These are phyloP conservation scores for Mohoua ochrocephala DNA, from an alignment of 2,113 vertebrate genomes.

Conservation along the genomic window DNA sequence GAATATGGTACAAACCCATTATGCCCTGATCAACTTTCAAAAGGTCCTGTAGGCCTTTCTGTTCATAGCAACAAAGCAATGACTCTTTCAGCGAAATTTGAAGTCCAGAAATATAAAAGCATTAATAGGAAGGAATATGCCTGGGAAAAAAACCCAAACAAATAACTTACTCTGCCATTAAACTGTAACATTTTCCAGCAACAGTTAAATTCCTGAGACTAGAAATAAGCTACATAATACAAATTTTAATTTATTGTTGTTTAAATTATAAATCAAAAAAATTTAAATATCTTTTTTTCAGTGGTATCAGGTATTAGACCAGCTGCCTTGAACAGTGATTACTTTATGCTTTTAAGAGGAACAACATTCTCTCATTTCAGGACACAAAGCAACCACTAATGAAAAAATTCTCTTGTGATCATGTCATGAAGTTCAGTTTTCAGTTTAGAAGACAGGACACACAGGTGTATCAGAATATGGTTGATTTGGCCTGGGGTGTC, in stretches of 20 bases:
- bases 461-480: fast-evolving
- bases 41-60: background rate
- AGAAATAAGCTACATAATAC: background rate
- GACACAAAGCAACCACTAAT: background rate
- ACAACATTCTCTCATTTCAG: background rate
- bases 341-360: background rate
- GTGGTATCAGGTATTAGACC: background rate
- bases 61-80: background rate
- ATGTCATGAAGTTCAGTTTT: background rate
- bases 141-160: background rate
- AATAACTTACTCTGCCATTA: background rate
- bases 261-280: background rate
- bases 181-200: background rate
- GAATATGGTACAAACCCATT: background rate
- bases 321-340: background rate
- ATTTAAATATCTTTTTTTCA: background rate
- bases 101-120: background rate
- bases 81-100: background rate
- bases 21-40: background rate
- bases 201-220: background rate
- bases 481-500: background rate
- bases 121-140: background rate
- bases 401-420: background rate
- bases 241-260: background rate
- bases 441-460: background rate